Conservation (phyloP, 2,113 vertebrate genomes). For the Peromyscus leucopus region DNA sequence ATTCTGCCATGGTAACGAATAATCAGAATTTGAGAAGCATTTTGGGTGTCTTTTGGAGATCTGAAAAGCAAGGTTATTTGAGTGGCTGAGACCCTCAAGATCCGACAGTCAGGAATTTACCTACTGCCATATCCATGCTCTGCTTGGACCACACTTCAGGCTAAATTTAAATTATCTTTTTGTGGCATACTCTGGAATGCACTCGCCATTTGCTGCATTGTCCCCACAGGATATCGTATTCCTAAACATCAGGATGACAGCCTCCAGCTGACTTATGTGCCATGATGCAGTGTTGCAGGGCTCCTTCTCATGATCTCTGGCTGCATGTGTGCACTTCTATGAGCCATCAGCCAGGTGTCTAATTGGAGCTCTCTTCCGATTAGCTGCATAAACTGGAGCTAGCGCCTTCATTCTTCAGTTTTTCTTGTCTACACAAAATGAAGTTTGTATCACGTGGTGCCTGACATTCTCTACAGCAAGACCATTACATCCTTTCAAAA, state of each 20-base stretch:
- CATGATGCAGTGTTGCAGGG: fast-evolving
- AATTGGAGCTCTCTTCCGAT: neutral
- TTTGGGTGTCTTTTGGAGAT: no score
- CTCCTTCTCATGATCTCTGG: no score
- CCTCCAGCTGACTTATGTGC: neutral
- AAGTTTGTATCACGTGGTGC: neutral
- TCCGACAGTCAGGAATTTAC: fast-evolving
- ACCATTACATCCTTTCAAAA: neutral
- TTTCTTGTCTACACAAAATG: neutral
- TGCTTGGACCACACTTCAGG: neutral
- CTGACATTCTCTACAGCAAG: neutral
- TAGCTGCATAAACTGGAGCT: neutral
- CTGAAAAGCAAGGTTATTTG: neutral
- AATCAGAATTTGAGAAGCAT: neutral
- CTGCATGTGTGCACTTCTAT: fast-evolving
- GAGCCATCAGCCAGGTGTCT: neutral
- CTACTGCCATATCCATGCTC: fast-evolving
- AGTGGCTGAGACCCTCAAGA: fast-evolving
- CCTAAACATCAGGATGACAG: neutral
- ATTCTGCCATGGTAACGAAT: neutral
- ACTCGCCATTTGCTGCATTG: neutral
- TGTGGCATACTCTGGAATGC: fast-evolving
- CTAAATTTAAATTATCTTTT: neutral
- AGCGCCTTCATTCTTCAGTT: fast-evolving
- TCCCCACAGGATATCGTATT: no score